phyloP scores from a whole-genome alignment of 2,888 invertebrate genomes.

The Andrena haemorrhoa region DNA sequence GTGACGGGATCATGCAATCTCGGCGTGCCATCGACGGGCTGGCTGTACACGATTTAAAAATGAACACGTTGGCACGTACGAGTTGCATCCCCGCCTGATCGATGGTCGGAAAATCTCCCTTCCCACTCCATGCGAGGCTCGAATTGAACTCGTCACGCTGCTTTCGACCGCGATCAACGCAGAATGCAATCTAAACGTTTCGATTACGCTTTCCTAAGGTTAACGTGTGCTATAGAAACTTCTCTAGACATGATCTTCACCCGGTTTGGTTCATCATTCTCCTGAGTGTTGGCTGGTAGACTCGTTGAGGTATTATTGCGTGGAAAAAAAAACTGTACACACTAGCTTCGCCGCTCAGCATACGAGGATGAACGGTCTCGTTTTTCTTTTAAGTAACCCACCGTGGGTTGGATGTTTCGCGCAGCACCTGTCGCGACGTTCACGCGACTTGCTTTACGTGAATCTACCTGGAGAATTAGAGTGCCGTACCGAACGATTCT shows the following conservation, averaged over 20 bases:
- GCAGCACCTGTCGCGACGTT: not conserved
- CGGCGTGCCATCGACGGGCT: conserved; percentile 52
- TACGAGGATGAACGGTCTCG: not conserved
- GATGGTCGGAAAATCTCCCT: conserved; percentile 10
- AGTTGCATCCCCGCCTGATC: conserved; percentile 3
- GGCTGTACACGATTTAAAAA: conserved; percentile 65
- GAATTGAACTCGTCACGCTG: not conserved
- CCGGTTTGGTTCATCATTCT: conserved; percentile 10
- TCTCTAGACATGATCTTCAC: conserved; percentile 11
- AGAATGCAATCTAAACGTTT: conserved; percentile 12
- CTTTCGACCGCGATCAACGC: not conserved
- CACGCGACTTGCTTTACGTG: conserved; percentile 20
- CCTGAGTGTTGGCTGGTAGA: not conserved
- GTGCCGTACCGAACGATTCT: conserved; percentile 19
- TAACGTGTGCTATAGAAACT: conserved; percentile 39
- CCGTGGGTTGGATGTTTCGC: not conserved
- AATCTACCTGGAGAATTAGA: conserved; percentile 52
- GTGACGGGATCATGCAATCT: conserved; percentile 8
- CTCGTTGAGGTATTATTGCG: conserved; percentile 22
- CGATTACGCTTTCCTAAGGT: conserved; percentile 19
- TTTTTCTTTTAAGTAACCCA: not conserved
- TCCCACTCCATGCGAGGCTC: not conserved
- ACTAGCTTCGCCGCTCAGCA: not conserved
- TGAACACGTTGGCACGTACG: conserved; percentile 48
- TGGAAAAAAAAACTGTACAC: conserved; percentile 4